Evolutionary conservation across 2,113 vertebrate species (phyloP).

Genomic region (Cichladusa arquata): DNA sequence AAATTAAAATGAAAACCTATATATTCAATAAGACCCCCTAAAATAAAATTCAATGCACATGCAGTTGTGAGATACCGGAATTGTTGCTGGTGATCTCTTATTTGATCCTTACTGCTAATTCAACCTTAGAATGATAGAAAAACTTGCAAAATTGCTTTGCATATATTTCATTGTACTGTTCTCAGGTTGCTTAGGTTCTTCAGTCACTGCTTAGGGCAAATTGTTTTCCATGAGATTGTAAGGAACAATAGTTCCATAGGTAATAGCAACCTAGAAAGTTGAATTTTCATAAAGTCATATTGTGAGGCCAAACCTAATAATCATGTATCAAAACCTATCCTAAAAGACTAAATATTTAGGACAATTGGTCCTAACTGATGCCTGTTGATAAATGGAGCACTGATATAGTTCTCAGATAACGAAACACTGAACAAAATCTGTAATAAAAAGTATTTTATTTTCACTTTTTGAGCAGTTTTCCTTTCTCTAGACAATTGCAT

Average conservation of each 20-base stretch:
- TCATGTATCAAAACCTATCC: neutral
- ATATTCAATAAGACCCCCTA: neutral
- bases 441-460: neutral
- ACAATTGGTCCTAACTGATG: neutral
- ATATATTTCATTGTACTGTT: neutral
- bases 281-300: neutral
- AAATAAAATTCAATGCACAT: neutral
- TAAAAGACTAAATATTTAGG: neutral
- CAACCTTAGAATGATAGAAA: neutral
- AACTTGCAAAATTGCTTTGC: neutral
- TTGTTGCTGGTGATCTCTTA: neutral
- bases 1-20: neutral
- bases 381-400: neutral
- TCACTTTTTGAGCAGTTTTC: neutral
- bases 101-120: neutral
- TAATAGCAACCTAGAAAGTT: neutral
- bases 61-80: neutral
- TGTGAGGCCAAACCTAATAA: neutral
- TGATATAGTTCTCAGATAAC: neutral
- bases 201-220: neutral
- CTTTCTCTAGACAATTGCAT: neutral
- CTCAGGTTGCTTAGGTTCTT: neutral
- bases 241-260: neutral
- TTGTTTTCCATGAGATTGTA: neutral
- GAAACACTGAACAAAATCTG: neutral